Evolutionary conservation across 2,888 invertebrate genomes (phyloP).

Genomic region (Apamea monoglypha): DNA sequence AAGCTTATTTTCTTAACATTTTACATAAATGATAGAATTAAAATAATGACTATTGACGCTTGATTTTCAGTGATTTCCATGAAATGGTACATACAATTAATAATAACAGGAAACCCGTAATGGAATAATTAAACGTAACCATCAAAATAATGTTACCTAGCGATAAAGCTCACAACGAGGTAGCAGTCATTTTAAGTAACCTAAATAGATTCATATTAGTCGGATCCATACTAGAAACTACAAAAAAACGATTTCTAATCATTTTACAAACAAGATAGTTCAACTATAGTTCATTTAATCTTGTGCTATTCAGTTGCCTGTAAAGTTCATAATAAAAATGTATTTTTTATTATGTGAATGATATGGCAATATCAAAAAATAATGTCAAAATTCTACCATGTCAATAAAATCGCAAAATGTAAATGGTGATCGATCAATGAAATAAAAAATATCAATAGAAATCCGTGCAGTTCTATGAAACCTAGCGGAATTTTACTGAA

Average conservation of each 20-base stretch:
- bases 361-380: constrained; percentile 3
- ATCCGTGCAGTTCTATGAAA: constrained; percentile 19
- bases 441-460: neutral
- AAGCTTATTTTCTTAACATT: neutral
- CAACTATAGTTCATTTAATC: neutral
- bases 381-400: constrained; percentile 52
- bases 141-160: constrained; percentile 4
- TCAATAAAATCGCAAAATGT: constrained; percentile 37
- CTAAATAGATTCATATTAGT: neutral
- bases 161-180: fast-evolving
- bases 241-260: too few relatives aligned
- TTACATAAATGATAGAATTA: fast-evolving
- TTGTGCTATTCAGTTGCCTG: neutral
- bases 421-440: constrained; percentile 1
- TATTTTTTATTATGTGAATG: neutral
- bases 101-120: neutral
- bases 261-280: neutral
- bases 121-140: constrained; percentile 36
- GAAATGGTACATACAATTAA: neutral
- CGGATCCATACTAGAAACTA: neutral
- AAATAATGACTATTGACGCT: neutral
- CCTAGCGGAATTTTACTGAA: neutral
- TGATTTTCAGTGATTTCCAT: neutral
- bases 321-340: neutral
- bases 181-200: neutral